These are phyloP conservation scores for Caenorhabditis plicata DNA, from an alignment of 2,888 invertebrate species.

Conservation along the genomic window DNA sequence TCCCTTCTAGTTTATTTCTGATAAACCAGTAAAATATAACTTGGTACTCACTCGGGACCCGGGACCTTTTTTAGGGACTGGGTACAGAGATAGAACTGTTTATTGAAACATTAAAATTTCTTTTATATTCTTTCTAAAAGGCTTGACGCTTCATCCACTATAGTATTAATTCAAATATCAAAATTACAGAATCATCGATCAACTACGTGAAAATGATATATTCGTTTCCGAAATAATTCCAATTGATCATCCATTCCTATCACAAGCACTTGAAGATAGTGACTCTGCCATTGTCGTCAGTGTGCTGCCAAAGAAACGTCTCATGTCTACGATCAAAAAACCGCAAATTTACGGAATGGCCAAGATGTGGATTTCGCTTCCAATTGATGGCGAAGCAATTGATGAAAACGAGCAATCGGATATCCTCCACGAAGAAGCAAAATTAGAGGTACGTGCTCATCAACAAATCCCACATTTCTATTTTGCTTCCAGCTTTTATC, in stretches of 20 bases:
- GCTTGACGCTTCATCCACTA: background rate
- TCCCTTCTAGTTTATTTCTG: no score
- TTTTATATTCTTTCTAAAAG: no score
- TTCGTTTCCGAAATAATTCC: slow-evolving; percentile 53
- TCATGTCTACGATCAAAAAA: slow-evolving; percentile 23
- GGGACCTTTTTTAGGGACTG: background rate
- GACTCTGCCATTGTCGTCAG: slow-evolving; percentile 56
- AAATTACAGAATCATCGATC: slow-evolving; percentile 36
- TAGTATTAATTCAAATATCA: background rate
- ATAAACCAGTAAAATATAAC: no score
- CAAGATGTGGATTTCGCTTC: slow-evolving; percentile 51
- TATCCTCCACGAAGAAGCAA: slow-evolving; percentile 31
- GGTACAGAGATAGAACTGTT: background rate
- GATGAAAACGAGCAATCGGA: slow-evolving; percentile 38
- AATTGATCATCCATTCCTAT: slow-evolving; percentile 47
- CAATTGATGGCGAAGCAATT: slow-evolving; percentile 48
- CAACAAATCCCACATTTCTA: no score
- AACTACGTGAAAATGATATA: slow-evolving; percentile 48
- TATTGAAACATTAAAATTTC: no score
- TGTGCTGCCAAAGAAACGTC: slow-evolving; percentile 42
- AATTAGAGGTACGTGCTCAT: slow-evolving; percentile 31
- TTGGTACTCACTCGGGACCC: background rate
- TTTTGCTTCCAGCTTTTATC: slow-evolving; percentile 26
- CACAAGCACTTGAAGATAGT: slow-evolving; percentile 48
- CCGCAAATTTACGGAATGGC: slow-evolving; percentile 35